Percentiles rank a stretch among this genome's conserved stretches.
Conservation (phyloP, 1,140 invertebrate species). For the Varroa destructor region DNA sequence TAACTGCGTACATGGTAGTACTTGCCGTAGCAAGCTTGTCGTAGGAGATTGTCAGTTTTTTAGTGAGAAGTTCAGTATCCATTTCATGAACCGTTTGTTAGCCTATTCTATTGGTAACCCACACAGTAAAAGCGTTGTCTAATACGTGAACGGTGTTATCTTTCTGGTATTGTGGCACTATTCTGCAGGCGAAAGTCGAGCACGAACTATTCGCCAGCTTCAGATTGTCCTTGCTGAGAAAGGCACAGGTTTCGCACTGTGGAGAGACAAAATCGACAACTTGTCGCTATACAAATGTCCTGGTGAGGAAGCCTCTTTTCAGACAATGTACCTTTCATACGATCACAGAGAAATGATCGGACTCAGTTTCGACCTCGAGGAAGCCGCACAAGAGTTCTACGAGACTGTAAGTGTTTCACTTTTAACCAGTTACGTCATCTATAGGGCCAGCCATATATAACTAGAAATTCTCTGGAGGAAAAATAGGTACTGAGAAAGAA, state of each 20-base stretch:
- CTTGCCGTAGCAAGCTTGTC: too few relatives aligned
- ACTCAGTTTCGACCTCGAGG: constrained; percentile 60
- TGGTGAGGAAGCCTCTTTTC: constrained; percentile 52
- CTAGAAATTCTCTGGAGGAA: too few relatives aligned
- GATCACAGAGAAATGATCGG: constrained; percentile 53
- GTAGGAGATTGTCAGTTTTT: too few relatives aligned
- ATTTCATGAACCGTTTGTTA: too few relatives aligned
- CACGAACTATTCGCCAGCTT: constrained; percentile 55
- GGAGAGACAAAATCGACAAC: constrained; percentile 64
- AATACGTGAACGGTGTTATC: too few relatives aligned
- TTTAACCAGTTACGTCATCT: too few relatives aligned
- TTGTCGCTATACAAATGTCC: constrained; percentile 43
- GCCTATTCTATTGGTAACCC: too few relatives aligned
- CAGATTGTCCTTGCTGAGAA: constrained; percentile 64
- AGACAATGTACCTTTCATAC: constrained; percentile 64
- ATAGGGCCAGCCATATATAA: too few relatives aligned
- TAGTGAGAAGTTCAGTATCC: too few relatives aligned
- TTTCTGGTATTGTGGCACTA: constrained; percentile 28
- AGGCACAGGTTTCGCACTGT: constrained; percentile 68
- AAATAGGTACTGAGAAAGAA: too few relatives aligned
- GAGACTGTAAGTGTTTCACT: constrained; percentile 30
- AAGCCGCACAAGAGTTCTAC: constrained; percentile 55
- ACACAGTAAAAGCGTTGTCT: too few relatives aligned
- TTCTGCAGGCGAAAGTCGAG: constrained; percentile 48
- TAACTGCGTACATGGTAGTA: too few relatives aligned